Evolutionary conservation across 2,113 vertebrate genomes (phyloP), one percentile per base, ranked within the genome.

Genomic region (Rafetus swinhoei): DNA sequence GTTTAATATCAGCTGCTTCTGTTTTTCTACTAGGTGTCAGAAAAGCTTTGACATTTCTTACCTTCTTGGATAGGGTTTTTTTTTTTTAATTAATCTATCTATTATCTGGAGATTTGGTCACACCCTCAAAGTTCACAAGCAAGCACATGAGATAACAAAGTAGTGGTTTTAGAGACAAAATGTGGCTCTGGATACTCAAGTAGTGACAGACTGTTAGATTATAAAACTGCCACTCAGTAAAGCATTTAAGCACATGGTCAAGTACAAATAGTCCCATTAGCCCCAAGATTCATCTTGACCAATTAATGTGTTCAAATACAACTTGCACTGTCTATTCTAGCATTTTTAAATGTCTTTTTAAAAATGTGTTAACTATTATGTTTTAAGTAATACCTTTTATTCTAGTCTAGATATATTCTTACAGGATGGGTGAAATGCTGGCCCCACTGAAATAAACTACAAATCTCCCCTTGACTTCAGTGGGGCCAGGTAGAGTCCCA

Each of bases 21-120:
- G 8, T 39, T 72, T 82, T 25, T 87, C 69, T 90, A 35, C 74
- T 53, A 77, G 13, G 56, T 85, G 92, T 82, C 1, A 57, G 54
- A 87, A 85, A 82, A 59, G 0, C 0, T 55, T 80, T 82, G 79
- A 55, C 0, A 0, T 55, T 21, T 92, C 18, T 59, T 9, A 16
- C 55, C 18, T 29, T 69, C 12, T 39, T 92, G 79, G 35, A 22
- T 9, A 1, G 1, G 82, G 92, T 60, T 16, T 62, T 15, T 45
- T 45, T 45, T 6, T 45, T 45, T 45, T 4, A 45, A 45, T 45
- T 45, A 45, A n/a, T 35, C 35, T n/a, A n/a, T 18, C 32, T 65
- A 32, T 18, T 84, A 81, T 77, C 18, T 27, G 84, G 27, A 6
- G 8, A 3, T 45, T 25, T 14, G 3, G 56, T 35, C 21, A 22